Conservation (phyloP, 2,888 invertebrate species). For the Aporophyla lueneburgensis region DNA sequence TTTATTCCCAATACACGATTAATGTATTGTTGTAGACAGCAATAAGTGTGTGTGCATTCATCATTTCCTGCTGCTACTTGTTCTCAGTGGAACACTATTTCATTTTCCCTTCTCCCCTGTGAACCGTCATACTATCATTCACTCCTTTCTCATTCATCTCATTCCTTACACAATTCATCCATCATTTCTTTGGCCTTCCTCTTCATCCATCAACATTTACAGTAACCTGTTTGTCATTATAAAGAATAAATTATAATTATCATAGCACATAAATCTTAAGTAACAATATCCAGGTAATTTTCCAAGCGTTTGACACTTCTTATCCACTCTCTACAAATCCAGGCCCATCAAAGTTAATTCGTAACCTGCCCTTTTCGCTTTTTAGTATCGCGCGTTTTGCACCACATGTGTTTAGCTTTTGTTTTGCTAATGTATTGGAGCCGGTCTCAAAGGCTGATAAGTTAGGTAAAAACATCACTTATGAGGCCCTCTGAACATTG, state of each 20-base stretch:
- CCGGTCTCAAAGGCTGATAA: conserved; percentile 27
- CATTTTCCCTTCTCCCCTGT: neutral
- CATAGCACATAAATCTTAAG: neutral
- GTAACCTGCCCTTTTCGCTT: conserved; percentile 63
- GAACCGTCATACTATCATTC: too few species aligned
- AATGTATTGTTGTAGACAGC: too few species aligned
- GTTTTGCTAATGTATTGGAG: conserved; percentile 62
- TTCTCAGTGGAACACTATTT: neutral
- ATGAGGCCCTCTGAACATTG: neutral
- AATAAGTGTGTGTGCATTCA: too few species aligned
- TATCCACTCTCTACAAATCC: conserved; percentile 50
- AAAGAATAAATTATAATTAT: neutral
- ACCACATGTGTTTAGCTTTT: conserved; percentile 60
- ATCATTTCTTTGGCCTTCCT: neutral
- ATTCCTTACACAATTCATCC: too few species aligned
- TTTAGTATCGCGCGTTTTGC: conserved; percentile 65
- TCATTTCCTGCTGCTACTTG: neutral
- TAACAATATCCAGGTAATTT: neutral
- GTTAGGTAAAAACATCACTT: conserved; percentile 19
- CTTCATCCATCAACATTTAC: neutral
- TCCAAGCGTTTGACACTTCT: conserved; percentile 8
- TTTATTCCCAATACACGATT: too few species aligned
- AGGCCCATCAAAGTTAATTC: conserved; percentile 61
- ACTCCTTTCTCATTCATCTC: too few species aligned
- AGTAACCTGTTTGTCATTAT: neutral